Base-by-base conservation (phyloP, 2,797 vertebrate species). In the Jordanella pulchra region DNA sequence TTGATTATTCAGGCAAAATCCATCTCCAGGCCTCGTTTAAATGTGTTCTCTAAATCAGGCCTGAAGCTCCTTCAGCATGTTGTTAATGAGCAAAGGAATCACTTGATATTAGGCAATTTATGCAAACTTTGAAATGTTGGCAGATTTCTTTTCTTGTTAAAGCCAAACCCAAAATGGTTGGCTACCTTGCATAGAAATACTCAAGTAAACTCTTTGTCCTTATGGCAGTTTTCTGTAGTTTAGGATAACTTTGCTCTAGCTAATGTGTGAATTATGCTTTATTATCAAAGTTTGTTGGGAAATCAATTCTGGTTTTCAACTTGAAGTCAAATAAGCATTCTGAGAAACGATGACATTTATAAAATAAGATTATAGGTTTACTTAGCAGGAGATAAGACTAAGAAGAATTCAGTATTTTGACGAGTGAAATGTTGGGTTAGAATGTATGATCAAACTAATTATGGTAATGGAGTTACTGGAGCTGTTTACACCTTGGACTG, bases 181-280 rank as follows among this genome's bases (percentile, higher is more conserved):
- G 27, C 65, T 50, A 44, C 18, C 3, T 0, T 30, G 70, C 48
- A 28, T 58, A 13, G 42, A 64, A 67, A 51, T 14, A 64, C 30
- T 30, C 61, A 65, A 55, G 28, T 35, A 5, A 48, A 39, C 17
- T 50, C 39, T 2, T 6, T 65, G 60, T 28, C 51, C 1, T 73
- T 61, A 28, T 50, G 9, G 9, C 44, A 35, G 54, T 65, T 69
- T 61, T 53, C 3, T 13, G 1, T 39, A 56, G 21, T 45, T 65
- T 71, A 10, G 28, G 30, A 39, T 45, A 60, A 51, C 65, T 3
- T 51, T 60, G 50, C 14, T 73, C 23, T 74, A 23, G 28, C 54
- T 39, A 60, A 25, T 56, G 39, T 51, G n/a, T 35, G 2, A 69
- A 72, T 81, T 72, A 45, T 42, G 15, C 44, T 79, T 10, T 72